Conservation (phyloP, 2,888 invertebrate genomes). For the Dione juno region DNA sequence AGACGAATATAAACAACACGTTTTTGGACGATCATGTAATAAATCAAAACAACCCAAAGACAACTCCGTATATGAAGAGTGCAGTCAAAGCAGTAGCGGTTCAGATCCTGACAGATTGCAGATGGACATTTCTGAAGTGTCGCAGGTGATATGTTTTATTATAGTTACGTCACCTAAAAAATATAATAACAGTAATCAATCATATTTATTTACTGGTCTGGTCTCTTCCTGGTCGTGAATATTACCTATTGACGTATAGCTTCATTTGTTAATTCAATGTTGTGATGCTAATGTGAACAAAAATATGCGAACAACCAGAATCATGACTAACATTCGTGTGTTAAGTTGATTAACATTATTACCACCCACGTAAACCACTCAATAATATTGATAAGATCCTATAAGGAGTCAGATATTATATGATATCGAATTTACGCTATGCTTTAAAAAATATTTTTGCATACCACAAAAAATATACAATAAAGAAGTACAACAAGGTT, state of each 20-base stretch:
- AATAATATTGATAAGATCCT: not conserved
- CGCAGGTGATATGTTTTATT: constrained; percentile 62
- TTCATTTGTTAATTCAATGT: constrained; percentile 1
- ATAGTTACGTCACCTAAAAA: not conserved
- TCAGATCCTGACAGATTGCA: constrained; percentile 90
- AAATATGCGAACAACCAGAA: constrained; percentile 17
- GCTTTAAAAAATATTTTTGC: not conserved
- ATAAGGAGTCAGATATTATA: not conserved
- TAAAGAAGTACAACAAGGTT: constrained; percentile 4
- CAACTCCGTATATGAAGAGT: constrained; percentile 82
- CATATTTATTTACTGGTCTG: not conserved
- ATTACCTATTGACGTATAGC: constrained; percentile 12
- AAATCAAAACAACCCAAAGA: constrained; percentile 70
- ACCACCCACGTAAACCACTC: not conserved
- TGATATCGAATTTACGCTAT: not conserved
- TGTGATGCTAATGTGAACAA: not conserved
- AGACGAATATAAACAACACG: constrained; percentile 72
- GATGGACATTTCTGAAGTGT: constrained; percentile 86
- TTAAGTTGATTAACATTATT: constrained; percentile 17
- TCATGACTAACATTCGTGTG: constrained; percentile 4
- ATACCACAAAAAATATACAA: not conserved
- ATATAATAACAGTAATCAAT: not conserved
- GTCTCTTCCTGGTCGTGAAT: constrained; percentile 7
- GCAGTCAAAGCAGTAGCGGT: constrained; percentile 87
- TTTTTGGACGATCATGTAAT: constrained; percentile 59